Percentiles rank a stretch among this genome's conserved stretches.
phyloP scores from a whole-genome alignment of 2,888 invertebrate species.

The Omphaloscelis lunosa region DNA sequence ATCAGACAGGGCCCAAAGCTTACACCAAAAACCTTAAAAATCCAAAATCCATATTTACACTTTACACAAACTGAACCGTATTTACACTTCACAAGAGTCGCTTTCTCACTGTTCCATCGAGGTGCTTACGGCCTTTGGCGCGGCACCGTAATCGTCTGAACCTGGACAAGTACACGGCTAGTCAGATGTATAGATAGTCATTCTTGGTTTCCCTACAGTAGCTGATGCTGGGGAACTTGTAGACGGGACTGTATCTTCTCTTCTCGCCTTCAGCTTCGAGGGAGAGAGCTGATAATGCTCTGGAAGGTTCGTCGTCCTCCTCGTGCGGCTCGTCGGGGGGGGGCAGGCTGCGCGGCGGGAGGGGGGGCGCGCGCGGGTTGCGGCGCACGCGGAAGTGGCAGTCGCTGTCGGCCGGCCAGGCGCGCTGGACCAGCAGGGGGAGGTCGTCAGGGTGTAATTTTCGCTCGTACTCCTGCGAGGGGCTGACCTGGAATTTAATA shows the following conservation, averaged over 20 bases:
- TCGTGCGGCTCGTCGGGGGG: conserved; percentile 76
- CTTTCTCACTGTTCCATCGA: conserved; percentile 73
- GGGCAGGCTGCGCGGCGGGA: conserved; percentile 91
- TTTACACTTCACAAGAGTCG: conserved; percentile 82
- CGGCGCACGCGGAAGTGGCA: conserved; percentile 96
- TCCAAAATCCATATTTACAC: conserved; percentile 79
- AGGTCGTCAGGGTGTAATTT: conserved; percentile 97
- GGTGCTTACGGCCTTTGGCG: conserved; percentile 70
- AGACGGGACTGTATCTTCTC: conserved; percentile 87
- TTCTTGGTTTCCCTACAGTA: conserved; percentile 87
- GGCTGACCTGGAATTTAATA: conserved; percentile 89
- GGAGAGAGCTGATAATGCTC: conserved; percentile 86
- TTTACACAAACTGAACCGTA: conserved; percentile 78
- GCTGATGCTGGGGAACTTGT: conserved; percentile 88
- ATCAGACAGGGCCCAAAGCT: conserved; percentile 66
- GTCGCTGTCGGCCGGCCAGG: conserved; percentile 92
- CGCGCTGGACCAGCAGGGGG: conserved; percentile 95
- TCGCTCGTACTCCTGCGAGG: conserved; percentile 96
- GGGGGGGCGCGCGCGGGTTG: conserved; percentile 95
- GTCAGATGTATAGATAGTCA: conserved; percentile 88
- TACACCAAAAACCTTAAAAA: conserved; percentile 71
- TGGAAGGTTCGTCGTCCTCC: conserved; percentile 82
- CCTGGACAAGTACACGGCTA: conserved; percentile 73
- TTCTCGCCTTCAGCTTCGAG: conserved; percentile 84
- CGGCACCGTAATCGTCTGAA: conserved; percentile 68